phyloP scores from a whole-genome alignment of 2,797 vertebrate species.

The Falco peregrinus region DNA sequence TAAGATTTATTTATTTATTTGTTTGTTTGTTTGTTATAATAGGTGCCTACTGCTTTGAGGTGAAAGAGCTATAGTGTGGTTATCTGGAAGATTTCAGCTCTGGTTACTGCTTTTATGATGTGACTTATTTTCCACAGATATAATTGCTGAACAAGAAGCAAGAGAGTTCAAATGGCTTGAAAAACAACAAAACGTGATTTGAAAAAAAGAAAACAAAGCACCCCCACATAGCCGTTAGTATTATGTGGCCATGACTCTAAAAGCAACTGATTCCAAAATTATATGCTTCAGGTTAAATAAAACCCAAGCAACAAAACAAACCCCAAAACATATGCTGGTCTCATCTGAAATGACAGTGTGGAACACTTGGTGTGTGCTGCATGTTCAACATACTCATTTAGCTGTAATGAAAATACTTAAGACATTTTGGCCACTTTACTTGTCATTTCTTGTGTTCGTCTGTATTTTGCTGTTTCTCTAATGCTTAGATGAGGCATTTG shows the following conservation, averaged over 20 bases:
- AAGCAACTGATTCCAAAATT: background rate
- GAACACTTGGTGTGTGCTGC: accelerated
- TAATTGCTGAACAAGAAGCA: background rate
- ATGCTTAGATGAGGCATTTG: background rate
- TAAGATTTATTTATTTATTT: background rate
- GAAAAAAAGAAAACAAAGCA: background rate
- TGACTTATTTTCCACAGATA: background rate
- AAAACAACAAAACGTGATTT: background rate
- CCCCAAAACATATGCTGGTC: accelerated
- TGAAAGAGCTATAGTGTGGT: background rate
- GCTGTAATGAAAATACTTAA: background rate
- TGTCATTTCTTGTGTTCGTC: background rate
- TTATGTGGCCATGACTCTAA: accelerated
- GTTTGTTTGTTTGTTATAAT: background rate
- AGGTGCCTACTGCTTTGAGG: background rate
- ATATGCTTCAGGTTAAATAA: background rate
- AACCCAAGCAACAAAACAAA: background rate
- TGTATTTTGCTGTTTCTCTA: background rate
- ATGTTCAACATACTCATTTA: background rate
- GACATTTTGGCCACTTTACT: accelerated
- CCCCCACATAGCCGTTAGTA: accelerated
- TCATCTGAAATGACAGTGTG: background rate
- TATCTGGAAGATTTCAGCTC: background rate
- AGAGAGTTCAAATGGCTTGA: background rate
- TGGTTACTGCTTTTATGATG: background rate